phyloP scores from a whole-genome alignment of 1,140 invertebrate species.

The Drosophila truncata region DNA sequence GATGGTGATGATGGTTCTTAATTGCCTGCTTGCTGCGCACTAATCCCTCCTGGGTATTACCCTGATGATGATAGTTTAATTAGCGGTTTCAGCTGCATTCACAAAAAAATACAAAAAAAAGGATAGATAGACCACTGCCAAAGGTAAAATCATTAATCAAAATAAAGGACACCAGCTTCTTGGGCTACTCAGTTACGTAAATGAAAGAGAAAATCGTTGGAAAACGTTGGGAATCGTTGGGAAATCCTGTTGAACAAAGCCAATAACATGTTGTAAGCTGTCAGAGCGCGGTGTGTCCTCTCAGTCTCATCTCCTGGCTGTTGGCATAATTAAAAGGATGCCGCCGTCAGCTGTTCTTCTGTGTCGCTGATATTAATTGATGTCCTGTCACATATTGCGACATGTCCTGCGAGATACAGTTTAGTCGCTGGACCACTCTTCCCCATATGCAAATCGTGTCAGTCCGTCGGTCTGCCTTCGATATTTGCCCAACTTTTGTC shows the following conservation, averaged over 20 bases:
- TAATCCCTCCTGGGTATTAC: constrained; percentile 32
- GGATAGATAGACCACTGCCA: background rate
- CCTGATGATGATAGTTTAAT: constrained; percentile 42
- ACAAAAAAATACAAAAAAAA: background rate
- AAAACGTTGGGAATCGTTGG: background rate
- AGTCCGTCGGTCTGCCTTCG: constrained; percentile 37
- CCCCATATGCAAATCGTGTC: constrained; percentile 61
- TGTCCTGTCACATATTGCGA: constrained; percentile 35
- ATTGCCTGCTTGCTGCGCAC: constrained; percentile 23
- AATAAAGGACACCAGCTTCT: constrained; percentile 14
- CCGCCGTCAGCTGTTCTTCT: constrained; percentile 32
- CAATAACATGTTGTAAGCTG: constrained; percentile 69
- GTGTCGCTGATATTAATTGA: constrained; percentile 56
- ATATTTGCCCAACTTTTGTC: constrained; percentile 72
- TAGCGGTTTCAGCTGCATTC: constrained; percentile 27
- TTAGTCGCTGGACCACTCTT: constrained; percentile 22
- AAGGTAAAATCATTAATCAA: constrained; percentile 67
- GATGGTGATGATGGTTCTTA: constrained; percentile 5
- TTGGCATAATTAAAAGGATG: constrained; percentile 41
- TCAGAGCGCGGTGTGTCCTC: constrained; percentile 56
- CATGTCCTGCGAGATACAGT: constrained; percentile 9
- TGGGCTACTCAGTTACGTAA: constrained; percentile 29
- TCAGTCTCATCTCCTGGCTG: constrained; percentile 15
- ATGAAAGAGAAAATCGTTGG: constrained; percentile 4
- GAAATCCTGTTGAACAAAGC: constrained; percentile 56